A percentile compares a stretch with the other conserved stretches of the same genome.
phyloP scores from a whole-genome alignment of 2,888 invertebrate species.

The Abscondita cerata region DNA sequence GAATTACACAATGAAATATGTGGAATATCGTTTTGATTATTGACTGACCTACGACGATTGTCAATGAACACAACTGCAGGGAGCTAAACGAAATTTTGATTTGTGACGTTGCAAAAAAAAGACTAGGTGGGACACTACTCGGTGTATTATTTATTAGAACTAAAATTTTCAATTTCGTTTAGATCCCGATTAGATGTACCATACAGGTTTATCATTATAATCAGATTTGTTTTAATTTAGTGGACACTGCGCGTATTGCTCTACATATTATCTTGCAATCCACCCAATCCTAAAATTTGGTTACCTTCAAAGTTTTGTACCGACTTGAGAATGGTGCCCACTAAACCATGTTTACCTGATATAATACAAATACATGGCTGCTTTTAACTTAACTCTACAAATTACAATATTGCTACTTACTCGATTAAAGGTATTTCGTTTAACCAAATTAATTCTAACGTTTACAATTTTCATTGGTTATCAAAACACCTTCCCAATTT shows the following conservation, averaged over 20 bases:
- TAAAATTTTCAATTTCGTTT: background rate
- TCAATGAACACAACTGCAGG: constrained; percentile 24
- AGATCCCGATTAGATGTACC: constrained; percentile 9
- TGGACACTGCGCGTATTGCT: too few species aligned
- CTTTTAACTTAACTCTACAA: background rate
- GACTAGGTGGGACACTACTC: background rate
- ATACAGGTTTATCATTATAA: background rate
- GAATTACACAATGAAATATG: constrained; percentile 7
- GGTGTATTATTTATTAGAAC: background rate
- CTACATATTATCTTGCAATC: too few species aligned
- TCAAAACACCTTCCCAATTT: too few species aligned
- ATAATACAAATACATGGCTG: background rate
- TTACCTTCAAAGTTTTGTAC: too few species aligned
- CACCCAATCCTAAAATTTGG: too few species aligned
- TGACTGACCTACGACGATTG: constrained; percentile 21
- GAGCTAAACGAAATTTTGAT: constrained; percentile 1
- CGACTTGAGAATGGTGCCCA: too few species aligned
- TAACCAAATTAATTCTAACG: too few species aligned
- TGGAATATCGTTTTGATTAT: constrained; percentile 13
- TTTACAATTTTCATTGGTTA: too few species aligned
- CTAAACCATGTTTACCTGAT: too few species aligned
- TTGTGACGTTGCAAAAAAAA: background rate
- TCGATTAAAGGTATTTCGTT: too few species aligned
- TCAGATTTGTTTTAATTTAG: too few species aligned
- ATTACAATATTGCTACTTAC: too few species aligned